Conservation (phyloP, 1,140 invertebrate genomes). For the Cylas formicarius region DNA sequence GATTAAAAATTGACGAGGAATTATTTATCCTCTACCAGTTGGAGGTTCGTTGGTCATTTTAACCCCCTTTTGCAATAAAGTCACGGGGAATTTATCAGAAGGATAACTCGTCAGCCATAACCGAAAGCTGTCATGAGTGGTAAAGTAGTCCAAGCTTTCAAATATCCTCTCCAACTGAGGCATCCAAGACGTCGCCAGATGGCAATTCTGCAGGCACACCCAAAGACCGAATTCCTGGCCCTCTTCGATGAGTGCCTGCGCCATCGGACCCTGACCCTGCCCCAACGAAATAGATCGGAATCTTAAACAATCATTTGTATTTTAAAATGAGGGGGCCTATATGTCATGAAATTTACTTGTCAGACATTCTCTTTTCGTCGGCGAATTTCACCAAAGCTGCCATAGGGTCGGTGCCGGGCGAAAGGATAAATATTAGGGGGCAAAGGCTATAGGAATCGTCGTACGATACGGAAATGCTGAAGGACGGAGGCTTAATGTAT, state of each 20-base stretch:
- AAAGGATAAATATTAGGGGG: conserved; percentile 88
- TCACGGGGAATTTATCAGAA: conserved; percentile 76
- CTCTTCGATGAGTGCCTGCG: conserved; percentile 67
- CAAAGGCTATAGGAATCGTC: conserved; percentile 72
- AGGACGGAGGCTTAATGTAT: conserved; percentile 78
- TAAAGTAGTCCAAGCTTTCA: conserved; percentile 68
- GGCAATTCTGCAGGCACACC: conserved; percentile 93
- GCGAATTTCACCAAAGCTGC: conserved; percentile 69
- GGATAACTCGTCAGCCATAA: conserved; percentile 93
- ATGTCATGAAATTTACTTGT: conserved; percentile 4
- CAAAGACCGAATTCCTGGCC: conserved; percentile 72
- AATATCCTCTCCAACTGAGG: conserved; percentile 68
- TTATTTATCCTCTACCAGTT: conserved; percentile 39
- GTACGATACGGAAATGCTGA: conserved; percentile 80
- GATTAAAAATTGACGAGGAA: neutral
- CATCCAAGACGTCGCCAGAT: conserved; percentile 89
- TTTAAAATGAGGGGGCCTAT: neutral
- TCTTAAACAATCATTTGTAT: conserved; percentile 43
- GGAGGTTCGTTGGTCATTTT: conserved; percentile 96
- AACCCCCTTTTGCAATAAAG: conserved; percentile 79
- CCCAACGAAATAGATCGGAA: conserved; percentile 86
- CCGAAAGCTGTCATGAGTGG: conserved; percentile 66
- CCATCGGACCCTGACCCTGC: conserved; percentile 83
- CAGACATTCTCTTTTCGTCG: conserved; percentile 65
- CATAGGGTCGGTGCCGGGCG: conserved; percentile 87